phyloP scores from a whole-genome alignment of 2,797 vertebrate species.

The Hydrophis major region DNA sequence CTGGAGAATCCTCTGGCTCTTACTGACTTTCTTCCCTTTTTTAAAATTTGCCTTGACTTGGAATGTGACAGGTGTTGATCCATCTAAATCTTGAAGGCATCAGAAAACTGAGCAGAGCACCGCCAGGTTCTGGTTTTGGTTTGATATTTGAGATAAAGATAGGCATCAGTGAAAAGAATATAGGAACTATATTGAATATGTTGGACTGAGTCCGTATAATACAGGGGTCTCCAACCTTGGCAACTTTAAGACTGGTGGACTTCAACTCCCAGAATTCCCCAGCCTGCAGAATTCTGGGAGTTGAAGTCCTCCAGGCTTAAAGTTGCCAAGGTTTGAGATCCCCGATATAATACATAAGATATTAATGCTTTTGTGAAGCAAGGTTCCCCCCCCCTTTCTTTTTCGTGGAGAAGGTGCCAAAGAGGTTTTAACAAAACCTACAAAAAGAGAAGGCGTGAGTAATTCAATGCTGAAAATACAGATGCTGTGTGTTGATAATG shows the following conservation, averaged over 20 bases:
- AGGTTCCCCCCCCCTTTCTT: fast-evolving
- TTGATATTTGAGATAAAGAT: not conserved
- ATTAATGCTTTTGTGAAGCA: not conserved
- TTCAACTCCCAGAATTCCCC: no score
- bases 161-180: not conserved
- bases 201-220: not conserved
- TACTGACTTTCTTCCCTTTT: not conserved
- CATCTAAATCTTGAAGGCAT: not conserved
- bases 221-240: no score
- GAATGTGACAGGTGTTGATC: not conserved
- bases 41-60: not conserved
- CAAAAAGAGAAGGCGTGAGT: not conserved
- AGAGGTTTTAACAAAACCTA: not conserved
- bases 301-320: no score
- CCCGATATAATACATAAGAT: not conserved
- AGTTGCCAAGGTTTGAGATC: no score
- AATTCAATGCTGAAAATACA: not conserved
- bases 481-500: not conserved
- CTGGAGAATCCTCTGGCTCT: not conserved
- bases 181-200: not conserved
- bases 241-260: no score
- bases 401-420: not conserved
- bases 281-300: no score
- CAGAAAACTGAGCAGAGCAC: not conserved
- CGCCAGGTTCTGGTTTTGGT: not conserved